Percentiles rank a stretch among this genome's conserved stretches.
phyloP scores from a whole-genome alignment of 2,888 invertebrate genomes.

The Trissonchulus sp. region DNA sequence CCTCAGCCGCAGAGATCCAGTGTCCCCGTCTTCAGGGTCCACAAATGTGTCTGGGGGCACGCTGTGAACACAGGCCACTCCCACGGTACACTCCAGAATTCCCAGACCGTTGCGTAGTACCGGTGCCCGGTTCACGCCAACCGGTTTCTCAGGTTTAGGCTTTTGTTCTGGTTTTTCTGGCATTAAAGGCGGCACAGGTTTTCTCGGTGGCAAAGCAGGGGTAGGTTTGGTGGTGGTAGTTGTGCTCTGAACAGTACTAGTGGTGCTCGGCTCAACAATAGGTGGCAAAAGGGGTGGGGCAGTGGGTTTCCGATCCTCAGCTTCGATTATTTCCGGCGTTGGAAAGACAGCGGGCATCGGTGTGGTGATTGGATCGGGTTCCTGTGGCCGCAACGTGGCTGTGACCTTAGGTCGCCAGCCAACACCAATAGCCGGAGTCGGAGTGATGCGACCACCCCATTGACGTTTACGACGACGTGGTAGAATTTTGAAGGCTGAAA shows the following conservation, averaged over 20 bases:
- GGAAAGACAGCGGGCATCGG: no score
- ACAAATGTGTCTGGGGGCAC: slow-evolving; percentile 44
- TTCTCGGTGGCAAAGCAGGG: not conserved
- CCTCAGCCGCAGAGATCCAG: not conserved
- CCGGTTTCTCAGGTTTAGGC: not conserved
- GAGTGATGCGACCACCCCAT: not conserved
- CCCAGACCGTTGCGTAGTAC: not conserved
- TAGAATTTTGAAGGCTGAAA: not conserved
- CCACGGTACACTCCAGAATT: not conserved
- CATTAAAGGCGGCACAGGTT: not conserved
- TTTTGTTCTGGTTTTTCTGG: not conserved
- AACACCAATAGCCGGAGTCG: not conserved
- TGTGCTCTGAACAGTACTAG: not conserved
- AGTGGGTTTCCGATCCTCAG: no score
- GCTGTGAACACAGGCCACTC: slow-evolving; percentile 35
- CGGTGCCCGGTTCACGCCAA: not conserved
- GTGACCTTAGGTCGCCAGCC: not conserved
- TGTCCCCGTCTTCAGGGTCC: slow-evolving; percentile 44
- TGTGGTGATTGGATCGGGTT: not conserved
- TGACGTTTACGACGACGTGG: not conserved
- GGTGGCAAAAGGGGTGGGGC: no score
- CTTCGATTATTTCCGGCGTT: no score
- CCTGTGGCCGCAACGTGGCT: not conserved
- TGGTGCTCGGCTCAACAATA: not conserved
- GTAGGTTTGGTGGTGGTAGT: not conserved